Evolutionary conservation across 2,113 vertebrate genomes (phyloP).

Genomic region (Gnathonemus longibarbis): DNA sequence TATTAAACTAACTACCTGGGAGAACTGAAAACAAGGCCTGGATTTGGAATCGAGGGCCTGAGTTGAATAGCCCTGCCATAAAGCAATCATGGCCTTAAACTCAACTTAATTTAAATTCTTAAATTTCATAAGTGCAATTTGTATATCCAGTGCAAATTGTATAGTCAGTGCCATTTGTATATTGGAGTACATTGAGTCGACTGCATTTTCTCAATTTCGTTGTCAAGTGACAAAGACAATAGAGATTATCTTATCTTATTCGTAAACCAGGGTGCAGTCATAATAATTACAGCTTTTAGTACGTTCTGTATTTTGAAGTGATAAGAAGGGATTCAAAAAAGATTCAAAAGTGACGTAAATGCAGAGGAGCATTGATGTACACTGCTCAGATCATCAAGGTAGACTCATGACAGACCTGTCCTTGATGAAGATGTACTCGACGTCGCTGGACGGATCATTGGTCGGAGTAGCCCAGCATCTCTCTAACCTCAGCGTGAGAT

Average conservation of each 20-base stretch:
- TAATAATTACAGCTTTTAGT: background rate
- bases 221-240: too few species aligned
- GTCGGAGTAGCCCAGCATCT: conserved; percentile 64
- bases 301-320: background rate
- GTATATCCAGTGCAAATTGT: too few species aligned
- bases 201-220: too few species aligned
- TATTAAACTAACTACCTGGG: too few species aligned
- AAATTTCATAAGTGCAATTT: too few species aligned
- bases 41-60: too few species aligned
- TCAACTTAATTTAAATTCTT: too few species aligned
- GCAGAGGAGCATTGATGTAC: background rate
- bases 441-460: conserved; percentile 60
- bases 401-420: conserved; percentile 50
- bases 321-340: background rate
- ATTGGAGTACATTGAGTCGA: background rate
- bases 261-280: background rate
- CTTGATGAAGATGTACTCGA: conserved; percentile 64
- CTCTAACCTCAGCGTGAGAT: conserved; percentile 59
- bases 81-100: too few species aligned
- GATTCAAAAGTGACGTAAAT: background rate
- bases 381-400: background rate
- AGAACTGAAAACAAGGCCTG: too few species aligned
- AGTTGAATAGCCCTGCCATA: too few species aligned
- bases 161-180: background rate
- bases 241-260: background rate